Conservation (phyloP, 2,888 invertebrate species). For the Spodoptera picta region DNA sequence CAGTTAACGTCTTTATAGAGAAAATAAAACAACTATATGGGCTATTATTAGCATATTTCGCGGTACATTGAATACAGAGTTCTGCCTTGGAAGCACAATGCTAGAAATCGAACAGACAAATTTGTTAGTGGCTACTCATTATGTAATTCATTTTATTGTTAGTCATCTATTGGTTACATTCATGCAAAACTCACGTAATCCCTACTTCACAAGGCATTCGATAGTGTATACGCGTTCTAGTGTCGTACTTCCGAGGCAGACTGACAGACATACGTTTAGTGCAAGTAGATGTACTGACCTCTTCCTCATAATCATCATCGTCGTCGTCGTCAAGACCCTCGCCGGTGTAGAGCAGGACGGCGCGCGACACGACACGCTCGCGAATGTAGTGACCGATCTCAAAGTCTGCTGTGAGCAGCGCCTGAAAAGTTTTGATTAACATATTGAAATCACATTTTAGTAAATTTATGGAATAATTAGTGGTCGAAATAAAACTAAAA, state of each 20-base stretch:
- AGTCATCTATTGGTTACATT: too few relatives aligned
- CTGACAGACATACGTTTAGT: slow-evolving; percentile 1
- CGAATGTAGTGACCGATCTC: slow-evolving; percentile 99
- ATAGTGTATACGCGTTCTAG: neutral
- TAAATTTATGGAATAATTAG: too few relatives aligned
- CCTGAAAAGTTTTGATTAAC: slow-evolving; percentile 65
- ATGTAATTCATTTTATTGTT: too few relatives aligned
- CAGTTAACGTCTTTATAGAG: slow-evolving; percentile 5
- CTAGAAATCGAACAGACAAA: slow-evolving; percentile 1
- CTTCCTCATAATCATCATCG: slow-evolving; percentile 92
- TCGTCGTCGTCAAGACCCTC: slow-evolving; percentile 94
- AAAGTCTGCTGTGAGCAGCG: slow-evolving; percentile 97
- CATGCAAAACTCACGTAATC: too few relatives aligned
- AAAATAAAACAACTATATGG: slow-evolving; percentile 8
- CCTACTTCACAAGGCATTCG: too few relatives aligned
- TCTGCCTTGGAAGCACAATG: slow-evolving; percentile 42
- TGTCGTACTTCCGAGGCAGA: slow-evolving; percentile 37
- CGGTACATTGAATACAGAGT: slow-evolving; percentile 9
- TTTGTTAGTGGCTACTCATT: too few relatives aligned
- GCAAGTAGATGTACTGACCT: slow-evolving; percentile 70
- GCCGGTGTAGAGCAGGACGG: slow-evolving; percentile 98
- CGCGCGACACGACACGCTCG: slow-evolving; percentile 98
- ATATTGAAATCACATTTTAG: too few relatives aligned
- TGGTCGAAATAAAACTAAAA: too few relatives aligned
- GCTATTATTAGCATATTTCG: slow-evolving; percentile 21